These are phyloP conservation scores for Paracentrotus lividus DNA, from an alignment of 53 echinoderm and acorn worm species.

Conservation along the genomic window DNA sequence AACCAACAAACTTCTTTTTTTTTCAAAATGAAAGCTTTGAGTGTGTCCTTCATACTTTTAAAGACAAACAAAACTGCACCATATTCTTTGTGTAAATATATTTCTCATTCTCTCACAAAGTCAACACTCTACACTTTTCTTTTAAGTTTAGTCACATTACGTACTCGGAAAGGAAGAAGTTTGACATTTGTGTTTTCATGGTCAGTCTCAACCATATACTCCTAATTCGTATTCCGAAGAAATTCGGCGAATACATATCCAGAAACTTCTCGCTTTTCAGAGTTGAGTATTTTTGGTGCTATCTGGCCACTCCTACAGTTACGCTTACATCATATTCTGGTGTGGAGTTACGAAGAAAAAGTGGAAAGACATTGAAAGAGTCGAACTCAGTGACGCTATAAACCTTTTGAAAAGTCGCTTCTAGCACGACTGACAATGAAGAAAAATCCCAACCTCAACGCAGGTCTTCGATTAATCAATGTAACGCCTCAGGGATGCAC, in stretches of 20 bases:
- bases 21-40: background rate
- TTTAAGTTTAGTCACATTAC: background rate
- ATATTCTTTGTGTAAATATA: background rate
- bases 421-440: conserved; percentile 9
- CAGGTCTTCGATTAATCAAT: conserved; percentile 67
- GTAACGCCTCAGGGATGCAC: conserved; percentile 45
- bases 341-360: conserved; percentile 3
- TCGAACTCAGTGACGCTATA: background rate
- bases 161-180: background rate
- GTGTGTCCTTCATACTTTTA: background rate
- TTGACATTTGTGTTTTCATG: background rate
- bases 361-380: conserved; percentile 10
- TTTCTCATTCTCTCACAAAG: background rate
- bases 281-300: conserved; percentile 41
- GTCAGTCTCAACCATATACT: background rate
- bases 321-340: conserved; percentile 17
- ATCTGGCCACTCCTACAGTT: conserved; percentile 33
- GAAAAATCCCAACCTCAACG: conserved; percentile 57
- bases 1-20: background rate
- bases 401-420: background rate
- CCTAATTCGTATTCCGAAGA: background rate
- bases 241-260: background rate
- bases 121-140: background rate
- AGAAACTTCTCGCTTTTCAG: conserved; percentile 41
- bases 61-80: background rate